Base-by-base conservation (phyloP, 2,888 invertebrate species). In the Blastobasis adustella region DNA sequence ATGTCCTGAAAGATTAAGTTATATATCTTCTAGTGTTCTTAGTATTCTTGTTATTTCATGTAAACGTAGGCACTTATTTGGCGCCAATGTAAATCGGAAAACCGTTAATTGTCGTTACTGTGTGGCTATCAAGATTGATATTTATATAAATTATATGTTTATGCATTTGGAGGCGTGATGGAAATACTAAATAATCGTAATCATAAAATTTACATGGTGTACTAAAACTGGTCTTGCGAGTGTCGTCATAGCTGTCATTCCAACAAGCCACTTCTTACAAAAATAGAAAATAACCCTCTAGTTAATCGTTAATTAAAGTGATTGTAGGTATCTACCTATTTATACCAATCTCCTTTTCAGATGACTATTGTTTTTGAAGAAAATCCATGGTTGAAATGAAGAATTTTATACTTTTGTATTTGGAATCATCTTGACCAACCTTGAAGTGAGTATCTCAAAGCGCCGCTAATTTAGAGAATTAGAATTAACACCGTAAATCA, bases 41-140 rank as follows among this genome's bases (percentile, higher is more conserved):
- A 23, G 23, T 23, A 23, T 23, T 23, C 23, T 23, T 23, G 23
- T 23, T 23, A 23, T 23, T 58, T 62, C 58, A 71, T 79, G 85
- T 74, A 82, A 87, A 87, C 88, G 88, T 87, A 87, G 82, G 82
- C 87, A 85, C 73, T 71, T 87, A 82, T 84, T 88, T 88, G 85
- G 88, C 88, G 88, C 88, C 88, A 88, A 88, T 78, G 82, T 71
- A 23, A 23, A 23, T 71, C 69, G 70, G 62, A 77, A 79, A 83
- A 84, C 88, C 88, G 87, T 88, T 88, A 84, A 43, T 40, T 23
- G 10, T 47, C 45, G 40, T 49, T 46, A 36, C 7, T 49, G 42
- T 50, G 44, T 49, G 10, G 6, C 38, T 7, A 49, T 5, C n/a
- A 6, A 37, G 40, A 23, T 23, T 40, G 10, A 1, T 40, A 49